Percentiles rank a stretch among this genome's conserved stretches.
Conservation (phyloP, 1,140 invertebrate genomes). For the Trichomalopsis sarcophagae region DNA sequence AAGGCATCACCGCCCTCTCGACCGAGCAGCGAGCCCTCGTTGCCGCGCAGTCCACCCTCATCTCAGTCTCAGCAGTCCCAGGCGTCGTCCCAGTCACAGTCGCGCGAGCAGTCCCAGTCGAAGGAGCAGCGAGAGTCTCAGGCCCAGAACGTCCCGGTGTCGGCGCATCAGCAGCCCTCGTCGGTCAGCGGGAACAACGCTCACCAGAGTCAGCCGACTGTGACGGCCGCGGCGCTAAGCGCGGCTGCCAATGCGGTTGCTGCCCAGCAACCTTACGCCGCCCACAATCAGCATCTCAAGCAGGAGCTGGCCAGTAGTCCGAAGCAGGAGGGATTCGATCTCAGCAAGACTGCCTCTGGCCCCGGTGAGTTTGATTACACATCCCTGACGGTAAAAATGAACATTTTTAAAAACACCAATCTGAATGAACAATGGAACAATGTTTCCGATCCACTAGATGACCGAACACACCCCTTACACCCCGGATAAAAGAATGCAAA, state of each 20-base stretch:
- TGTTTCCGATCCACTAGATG: no score
- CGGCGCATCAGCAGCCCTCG: slow-evolving; percentile 8
- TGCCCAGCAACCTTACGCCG: slow-evolving; percentile 67
- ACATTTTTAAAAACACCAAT: no score
- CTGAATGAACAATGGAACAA: no score
- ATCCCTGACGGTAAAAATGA: no score
- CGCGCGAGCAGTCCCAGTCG: slow-evolving; percentile 63
- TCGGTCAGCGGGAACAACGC: slow-evolving; percentile 24
- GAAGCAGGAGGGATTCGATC: slow-evolving; percentile 80
- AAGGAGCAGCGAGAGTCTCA: slow-evolving; percentile 69
- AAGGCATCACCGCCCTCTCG: slow-evolving; percentile 76
- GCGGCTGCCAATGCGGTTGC: not conserved
- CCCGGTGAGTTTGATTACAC: slow-evolving; percentile 69
- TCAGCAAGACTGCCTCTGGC: slow-evolving; percentile 76
- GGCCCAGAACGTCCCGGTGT: not conserved
- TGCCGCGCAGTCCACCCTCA: slow-evolving; percentile 70
- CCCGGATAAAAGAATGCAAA: no score
- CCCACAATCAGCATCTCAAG: slow-evolving; percentile 72
- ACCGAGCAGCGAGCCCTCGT: slow-evolving; percentile 71
- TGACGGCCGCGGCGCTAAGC: not conserved
- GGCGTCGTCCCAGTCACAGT: slow-evolving; percentile 32
- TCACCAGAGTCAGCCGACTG: slow-evolving; percentile 30
- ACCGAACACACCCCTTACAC: no score
- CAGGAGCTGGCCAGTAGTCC: slow-evolving; percentile 75
- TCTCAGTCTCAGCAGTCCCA: slow-evolving; percentile 66